These are phyloP conservation scores for Pseudomugil gertrudae DNA, from an alignment of 2,797 vertebrate species.

Conservation along the genomic window DNA sequence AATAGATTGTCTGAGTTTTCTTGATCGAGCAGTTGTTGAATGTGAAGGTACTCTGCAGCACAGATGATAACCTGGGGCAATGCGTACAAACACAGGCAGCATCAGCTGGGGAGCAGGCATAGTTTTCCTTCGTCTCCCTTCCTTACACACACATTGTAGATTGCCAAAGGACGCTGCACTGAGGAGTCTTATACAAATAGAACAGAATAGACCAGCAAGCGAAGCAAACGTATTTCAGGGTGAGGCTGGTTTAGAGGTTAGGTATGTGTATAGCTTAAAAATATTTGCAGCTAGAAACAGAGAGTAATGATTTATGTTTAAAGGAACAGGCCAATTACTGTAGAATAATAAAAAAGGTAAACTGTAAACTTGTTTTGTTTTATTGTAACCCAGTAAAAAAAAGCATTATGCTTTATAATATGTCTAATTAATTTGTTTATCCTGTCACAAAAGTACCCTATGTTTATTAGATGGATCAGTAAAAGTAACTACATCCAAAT, in stretches of 20 bases:
- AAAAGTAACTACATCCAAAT: no score
- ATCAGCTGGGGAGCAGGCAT: constrained; percentile 29
- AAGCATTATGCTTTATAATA: no score
- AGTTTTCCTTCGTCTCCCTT: constrained; percentile 11
- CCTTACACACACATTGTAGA: constrained; percentile 7
- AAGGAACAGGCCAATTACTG: no score
- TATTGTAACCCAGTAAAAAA: no score
- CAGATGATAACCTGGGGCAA: constrained; percentile 32
- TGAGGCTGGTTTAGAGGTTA: background rate
- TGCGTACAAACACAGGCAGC: constrained; percentile 18
- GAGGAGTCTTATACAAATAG: constrained; percentile 30
- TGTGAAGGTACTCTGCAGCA: constrained; percentile 12
- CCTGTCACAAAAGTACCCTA: no score
- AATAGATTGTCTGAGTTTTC: constrained; percentile 1
- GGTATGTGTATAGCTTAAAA: background rate
- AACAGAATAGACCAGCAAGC: constrained; percentile 16
- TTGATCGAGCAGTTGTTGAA: constrained; percentile 9
- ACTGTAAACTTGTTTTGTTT: no score
- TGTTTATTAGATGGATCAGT: no score
- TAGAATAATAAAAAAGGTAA: no score
- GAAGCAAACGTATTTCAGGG: background rate
- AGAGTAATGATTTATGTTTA: no score
- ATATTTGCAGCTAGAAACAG: background rate
- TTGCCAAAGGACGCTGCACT: constrained; percentile 13
- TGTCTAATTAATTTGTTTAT: no score